A percentile compares a stretch with the other conserved stretches of the same genome.
phyloP scores from a whole-genome alignment of 2,113 vertebrate genomes.

The Odobenus rosmarus region DNA sequence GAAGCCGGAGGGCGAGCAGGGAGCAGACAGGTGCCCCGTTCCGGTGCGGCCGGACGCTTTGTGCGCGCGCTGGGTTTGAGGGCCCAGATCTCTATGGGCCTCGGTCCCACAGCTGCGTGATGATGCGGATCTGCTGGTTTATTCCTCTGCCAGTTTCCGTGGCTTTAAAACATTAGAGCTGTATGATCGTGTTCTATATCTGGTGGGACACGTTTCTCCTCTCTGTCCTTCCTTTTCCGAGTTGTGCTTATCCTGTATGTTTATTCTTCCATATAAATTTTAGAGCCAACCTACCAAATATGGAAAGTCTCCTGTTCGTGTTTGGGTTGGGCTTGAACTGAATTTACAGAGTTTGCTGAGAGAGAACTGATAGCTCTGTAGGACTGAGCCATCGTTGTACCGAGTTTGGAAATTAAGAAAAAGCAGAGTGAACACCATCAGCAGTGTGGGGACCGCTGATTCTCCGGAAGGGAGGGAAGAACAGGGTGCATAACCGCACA shows the following conservation, averaged over 20 bases:
- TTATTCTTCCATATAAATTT: background rate
- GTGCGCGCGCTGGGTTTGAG: background rate
- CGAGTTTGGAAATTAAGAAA: background rate
- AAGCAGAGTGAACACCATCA: background rate
- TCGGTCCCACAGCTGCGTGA: background rate
- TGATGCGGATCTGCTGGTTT: background rate
- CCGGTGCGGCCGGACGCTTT: fast-evolving
- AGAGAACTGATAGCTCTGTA: background rate
- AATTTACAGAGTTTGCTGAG: background rate
- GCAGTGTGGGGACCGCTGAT: background rate
- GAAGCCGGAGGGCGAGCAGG: background rate
- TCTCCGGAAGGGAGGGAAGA: background rate
- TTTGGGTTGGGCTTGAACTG: background rate
- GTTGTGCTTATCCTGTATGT: background rate
- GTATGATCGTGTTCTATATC: background rate
- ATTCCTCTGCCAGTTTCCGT: background rate
- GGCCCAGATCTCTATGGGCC: fast-evolving
- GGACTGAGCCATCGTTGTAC: background rate
- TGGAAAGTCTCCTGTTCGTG: background rate
- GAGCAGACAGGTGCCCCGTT: background rate
- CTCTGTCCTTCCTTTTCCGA: background rate
- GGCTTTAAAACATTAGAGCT: background rate
- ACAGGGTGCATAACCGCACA: background rate
- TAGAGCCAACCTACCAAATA: background rate
- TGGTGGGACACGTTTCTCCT: background rate